These are phyloP conservation scores for Ctenosaura bakeri DNA, from an alignment of 2,797 vertebrate species.

Conservation along the genomic window DNA sequence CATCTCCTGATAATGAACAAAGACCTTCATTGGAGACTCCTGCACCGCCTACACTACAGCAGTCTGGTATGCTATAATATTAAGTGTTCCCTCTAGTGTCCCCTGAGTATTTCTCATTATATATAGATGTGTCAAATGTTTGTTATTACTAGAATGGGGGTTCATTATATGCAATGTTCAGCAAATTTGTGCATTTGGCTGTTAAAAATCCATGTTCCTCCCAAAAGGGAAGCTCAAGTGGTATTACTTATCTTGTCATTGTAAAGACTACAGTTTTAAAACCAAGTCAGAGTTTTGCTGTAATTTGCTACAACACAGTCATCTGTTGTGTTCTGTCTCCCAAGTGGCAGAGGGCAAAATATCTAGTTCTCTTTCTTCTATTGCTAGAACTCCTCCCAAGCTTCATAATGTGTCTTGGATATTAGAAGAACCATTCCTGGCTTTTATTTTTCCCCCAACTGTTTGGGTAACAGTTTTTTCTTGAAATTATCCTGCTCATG, in stretches of 20 bases:
- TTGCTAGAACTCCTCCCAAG: background rate
- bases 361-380: background rate
- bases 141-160: background rate
- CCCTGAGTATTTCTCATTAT: constrained; percentile 27
- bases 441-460: background rate
- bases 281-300: constrained; percentile 17
- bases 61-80: constrained; percentile 77
- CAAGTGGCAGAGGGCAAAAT: background rate
- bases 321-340: background rate
- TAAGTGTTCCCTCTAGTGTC: constrained; percentile 26
- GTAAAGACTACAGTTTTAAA: constrained; percentile 24
- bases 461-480: background rate
- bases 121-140: constrained; percentile 9
- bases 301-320: constrained; percentile 47
- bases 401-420: background rate
- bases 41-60: constrained; percentile 72
- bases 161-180: background rate
- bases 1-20: constrained; percentile 87
- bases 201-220: background rate
- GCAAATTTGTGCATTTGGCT: constrained; percentile 18
- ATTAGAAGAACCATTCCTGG: background rate
- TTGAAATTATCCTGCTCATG: background rate
- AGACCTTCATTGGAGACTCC: constrained; percentile 78
- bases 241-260: background rate
- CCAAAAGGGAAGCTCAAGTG: constrained; percentile 22